Evolutionary conservation across 2,888 invertebrate genomes (phyloP).

Genomic region (Iphiclides podalirius): DNA sequence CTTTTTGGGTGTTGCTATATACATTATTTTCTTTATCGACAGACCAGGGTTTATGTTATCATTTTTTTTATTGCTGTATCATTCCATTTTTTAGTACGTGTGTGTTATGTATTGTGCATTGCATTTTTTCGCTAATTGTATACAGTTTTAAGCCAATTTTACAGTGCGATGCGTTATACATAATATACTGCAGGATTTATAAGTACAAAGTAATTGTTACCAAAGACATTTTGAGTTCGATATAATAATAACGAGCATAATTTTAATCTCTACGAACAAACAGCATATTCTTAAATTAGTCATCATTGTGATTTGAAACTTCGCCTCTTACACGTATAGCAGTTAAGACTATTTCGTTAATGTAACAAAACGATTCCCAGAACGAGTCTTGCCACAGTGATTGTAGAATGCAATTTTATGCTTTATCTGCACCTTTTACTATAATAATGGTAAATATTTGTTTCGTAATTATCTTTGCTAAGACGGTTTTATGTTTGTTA

Average conservation of each 20-base stretch:
- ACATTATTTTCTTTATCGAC: background rate
- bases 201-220: slow-evolving; percentile 52
- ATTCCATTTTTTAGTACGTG: slow-evolving; percentile 2
- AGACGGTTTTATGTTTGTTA: too few relatives aligned
- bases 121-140: background rate
- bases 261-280: background rate
- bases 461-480: too few relatives aligned
- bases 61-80: background rate
- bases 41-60: background rate
- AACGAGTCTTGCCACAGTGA: too few relatives aligned
- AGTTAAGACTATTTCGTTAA: too few relatives aligned
- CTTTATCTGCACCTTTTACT: too few relatives aligned
- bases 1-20: slow-evolving; percentile 3
- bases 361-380: too few relatives aligned
- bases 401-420: too few relatives aligned
- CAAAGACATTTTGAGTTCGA: slow-evolving; percentile 42
- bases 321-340: too few relatives aligned
- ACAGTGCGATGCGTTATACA: too few relatives aligned
- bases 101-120: background rate
- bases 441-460: too few relatives aligned
- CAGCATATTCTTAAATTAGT: too few relatives aligned
- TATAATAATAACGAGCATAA: background rate
- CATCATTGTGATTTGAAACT: too few relatives aligned
- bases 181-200: background rate
- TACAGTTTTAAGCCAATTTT: background rate